These are phyloP conservation scores for Mixornis gularis DNA, from an alignment of 2,113 vertebrate genomes.

Conservation along the genomic window DNA sequence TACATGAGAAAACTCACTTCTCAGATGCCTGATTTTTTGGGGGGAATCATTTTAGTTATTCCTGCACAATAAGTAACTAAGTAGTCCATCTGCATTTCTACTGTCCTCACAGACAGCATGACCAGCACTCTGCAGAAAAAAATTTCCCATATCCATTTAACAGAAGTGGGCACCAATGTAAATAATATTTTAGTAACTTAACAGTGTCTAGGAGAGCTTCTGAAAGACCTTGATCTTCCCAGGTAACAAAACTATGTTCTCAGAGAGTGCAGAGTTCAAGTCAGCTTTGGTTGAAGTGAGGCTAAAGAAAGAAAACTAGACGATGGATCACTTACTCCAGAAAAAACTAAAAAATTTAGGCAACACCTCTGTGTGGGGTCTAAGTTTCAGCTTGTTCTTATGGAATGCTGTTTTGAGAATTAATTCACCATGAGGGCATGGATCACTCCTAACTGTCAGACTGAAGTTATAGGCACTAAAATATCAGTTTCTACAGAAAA, in stretches of 20 bases:
- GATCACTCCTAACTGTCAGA: background rate
- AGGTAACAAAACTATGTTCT: background rate
- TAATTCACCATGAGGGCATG: background rate
- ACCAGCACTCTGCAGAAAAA: background rate
- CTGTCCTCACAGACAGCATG: background rate
- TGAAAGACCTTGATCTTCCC: background rate
- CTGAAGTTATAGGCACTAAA: background rate
- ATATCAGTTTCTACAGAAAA: slow-evolving; percentile 23
- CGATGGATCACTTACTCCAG: background rate
- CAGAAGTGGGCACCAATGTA: background rate
- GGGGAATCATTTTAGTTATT: background rate
- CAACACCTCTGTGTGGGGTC: background rate
- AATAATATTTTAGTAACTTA: background rate
- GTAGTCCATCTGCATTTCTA: background rate
- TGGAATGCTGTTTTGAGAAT: background rate
- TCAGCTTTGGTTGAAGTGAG: background rate
- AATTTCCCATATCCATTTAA: background rate
- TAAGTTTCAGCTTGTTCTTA: background rate
- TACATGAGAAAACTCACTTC: background rate
- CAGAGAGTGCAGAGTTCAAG: background rate
- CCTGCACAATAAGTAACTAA: background rate
- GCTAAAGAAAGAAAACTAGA: background rate
- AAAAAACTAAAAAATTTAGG: background rate
- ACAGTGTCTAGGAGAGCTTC: background rate
- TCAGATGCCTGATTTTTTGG: background rate